Conservation (phyloP, 2,797 vertebrate genomes). For the Ctenopoma kingsleyae region DNA sequence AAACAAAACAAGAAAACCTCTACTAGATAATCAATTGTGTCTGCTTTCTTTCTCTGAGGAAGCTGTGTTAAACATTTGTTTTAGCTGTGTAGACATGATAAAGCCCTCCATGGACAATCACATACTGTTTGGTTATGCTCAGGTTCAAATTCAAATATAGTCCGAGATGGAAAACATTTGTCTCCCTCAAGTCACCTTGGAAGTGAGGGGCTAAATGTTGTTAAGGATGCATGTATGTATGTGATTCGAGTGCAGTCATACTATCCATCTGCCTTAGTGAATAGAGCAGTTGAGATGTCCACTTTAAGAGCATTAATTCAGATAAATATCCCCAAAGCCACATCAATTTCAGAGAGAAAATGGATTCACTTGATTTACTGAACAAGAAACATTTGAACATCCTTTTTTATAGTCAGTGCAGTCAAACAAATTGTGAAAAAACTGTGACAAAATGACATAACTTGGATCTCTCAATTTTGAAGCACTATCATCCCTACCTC, state of each 20-base stretch:
- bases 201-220: constrained; percentile 3
- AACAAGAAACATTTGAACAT: constrained; percentile 26
- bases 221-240: constrained; percentile 7
- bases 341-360: constrained; percentile 31
- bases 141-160: constrained; percentile 6
- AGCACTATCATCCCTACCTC: constrained; percentile 28
- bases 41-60: constrained; percentile 20
- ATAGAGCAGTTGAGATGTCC: constrained; percentile 26
- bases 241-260: constrained; percentile 18
- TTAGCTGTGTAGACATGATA: constrained; percentile 31
- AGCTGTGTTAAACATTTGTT: constrained; percentile 46
- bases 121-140: constrained; percentile 19
- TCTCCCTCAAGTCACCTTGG: background rate
- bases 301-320: constrained; percentile 37
- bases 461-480: constrained; percentile 28
- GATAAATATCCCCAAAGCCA: constrained; percentile 28
- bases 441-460: constrained; percentile 12
- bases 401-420: constrained; percentile 30
- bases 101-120: constrained; percentile 26
- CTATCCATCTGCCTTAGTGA: background rate
- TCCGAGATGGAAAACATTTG: background rate
- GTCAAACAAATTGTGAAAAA: constrained; percentile 20
- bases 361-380: constrained; percentile 38
- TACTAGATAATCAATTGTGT: constrained; percentile 54
- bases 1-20: constrained; percentile 19